Evolutionary conservation across 2,888 invertebrate species (phyloP).

Genomic region (Cheilosia vernalis): DNA sequence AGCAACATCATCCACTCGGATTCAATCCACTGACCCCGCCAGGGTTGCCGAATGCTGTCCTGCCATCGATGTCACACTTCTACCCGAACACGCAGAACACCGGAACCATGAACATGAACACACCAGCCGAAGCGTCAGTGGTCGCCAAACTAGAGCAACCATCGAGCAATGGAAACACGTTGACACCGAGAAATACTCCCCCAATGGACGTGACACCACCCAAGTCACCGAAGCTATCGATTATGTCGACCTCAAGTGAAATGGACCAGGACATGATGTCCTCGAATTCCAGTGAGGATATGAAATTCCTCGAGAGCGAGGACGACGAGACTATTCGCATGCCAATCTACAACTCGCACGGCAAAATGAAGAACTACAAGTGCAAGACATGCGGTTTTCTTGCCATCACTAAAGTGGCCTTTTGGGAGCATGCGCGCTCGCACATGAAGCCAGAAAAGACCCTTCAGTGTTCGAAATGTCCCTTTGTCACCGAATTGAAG

Average conservation of each 20-base stretch:
- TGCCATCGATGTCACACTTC: slow-evolving; percentile 79
- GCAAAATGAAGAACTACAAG: slow-evolving; percentile 93
- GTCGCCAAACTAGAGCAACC: slow-evolving; percentile 75
- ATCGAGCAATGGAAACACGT: slow-evolving; percentile 62
- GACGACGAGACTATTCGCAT: slow-evolving; percentile 84
- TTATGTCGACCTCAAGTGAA: slow-evolving; percentile 75
- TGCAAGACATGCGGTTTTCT: slow-evolving; percentile 96
- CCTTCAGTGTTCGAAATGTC: slow-evolving; percentile 95
- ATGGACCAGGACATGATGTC: slow-evolving; percentile 81
- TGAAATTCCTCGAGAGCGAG: slow-evolving; percentile 81
- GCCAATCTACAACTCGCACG: slow-evolving; percentile 85
- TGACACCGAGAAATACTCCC: slow-evolving; percentile 81
- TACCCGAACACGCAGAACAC: slow-evolving; percentile 75
- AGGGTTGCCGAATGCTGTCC: slow-evolving; percentile 83
- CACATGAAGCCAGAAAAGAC: slow-evolving; percentile 98
- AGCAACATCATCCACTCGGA: slow-evolving; percentile 83
- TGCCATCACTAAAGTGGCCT: slow-evolving; percentile 93
- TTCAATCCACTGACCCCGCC: slow-evolving; percentile 87
- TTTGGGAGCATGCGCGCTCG: slow-evolving; percentile 95
- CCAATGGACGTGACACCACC: slow-evolving; percentile 83
- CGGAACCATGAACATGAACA: not conserved
- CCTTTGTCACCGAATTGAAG: slow-evolving; percentile 99
- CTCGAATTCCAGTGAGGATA: slow-evolving; percentile 82
- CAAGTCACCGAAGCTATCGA: slow-evolving; percentile 80
- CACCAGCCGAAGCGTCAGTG: slow-evolving; percentile 57